These are phyloP conservation scores for Drosophila subsilvestris DNA, from an alignment of 2,888 invertebrate species.

Conservation along the genomic window DNA sequence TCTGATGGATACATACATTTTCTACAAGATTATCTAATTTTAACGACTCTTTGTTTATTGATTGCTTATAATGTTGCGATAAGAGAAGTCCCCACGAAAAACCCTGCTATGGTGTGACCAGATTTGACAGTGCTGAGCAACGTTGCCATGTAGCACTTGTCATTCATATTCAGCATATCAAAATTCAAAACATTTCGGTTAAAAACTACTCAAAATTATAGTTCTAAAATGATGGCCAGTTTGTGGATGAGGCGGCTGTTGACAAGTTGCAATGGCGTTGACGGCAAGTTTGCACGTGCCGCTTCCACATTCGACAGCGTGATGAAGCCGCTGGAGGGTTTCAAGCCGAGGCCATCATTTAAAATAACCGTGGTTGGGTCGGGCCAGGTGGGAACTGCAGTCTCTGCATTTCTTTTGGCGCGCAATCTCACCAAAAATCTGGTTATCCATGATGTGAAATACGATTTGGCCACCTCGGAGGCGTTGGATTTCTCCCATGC, in stretches of 20 bases:
- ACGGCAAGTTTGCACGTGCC: background rate
- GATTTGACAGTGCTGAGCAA: background rate
- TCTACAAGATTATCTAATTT: too few relatives aligned
- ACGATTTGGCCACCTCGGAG: constrained; percentile 31
- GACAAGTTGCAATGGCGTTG: background rate
- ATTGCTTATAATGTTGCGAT: too few relatives aligned
- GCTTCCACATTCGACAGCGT: background rate
- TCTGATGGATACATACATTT: too few relatives aligned
- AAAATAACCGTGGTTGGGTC: constrained; percentile 35
- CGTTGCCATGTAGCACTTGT: background rate
- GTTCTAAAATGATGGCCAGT: background rate
- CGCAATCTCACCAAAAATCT: constrained; percentile 23
- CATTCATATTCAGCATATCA: background rate
- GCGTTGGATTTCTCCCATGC: constrained; percentile 86
- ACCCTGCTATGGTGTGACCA: background rate
- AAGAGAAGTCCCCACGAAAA: too few relatives aligned
- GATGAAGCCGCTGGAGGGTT: constrained; percentile 15
- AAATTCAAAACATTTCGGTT: constrained; percentile 1
- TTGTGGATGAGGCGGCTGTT: background rate
- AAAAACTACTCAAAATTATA: background rate
- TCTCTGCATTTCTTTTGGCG: constrained; percentile 10
- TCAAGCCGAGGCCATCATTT: background rate
- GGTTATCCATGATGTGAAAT: constrained; percentile 23
- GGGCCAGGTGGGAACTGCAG: constrained; percentile 35
- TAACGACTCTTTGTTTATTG: too few relatives aligned